These are phyloP conservation scores for Drosophila putrida DNA, from an alignment of 2,888 invertebrate species.

Conservation along the genomic window DNA sequence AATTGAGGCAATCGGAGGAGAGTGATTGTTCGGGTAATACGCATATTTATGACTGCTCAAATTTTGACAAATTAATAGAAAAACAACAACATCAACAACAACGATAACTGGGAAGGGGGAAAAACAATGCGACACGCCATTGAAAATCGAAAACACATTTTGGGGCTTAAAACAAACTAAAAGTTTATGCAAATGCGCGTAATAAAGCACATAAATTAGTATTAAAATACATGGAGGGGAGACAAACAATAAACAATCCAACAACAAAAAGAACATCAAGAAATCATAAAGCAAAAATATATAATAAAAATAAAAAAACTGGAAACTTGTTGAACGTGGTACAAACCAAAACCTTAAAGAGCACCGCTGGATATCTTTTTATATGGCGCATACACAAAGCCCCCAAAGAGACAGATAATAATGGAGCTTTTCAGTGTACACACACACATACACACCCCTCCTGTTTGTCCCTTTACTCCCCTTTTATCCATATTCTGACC, in stretches of 20 bases:
- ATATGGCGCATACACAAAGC: constrained; percentile 52
- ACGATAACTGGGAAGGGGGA: not conserved
- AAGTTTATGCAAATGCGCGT: constrained; percentile 70
- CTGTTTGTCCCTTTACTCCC: not conserved
- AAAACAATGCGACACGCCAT: constrained; percentile 56
- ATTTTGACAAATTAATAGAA: constrained; percentile 76
- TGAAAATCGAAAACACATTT: constrained; percentile 51
- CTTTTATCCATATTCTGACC: constrained; percentile 29
- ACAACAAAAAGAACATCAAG: constrained; percentile 6
- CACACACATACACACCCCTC: constrained; percentile 2
- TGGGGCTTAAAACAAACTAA: constrained; percentile 38
- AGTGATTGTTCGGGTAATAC: constrained; percentile 54
- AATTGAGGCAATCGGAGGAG: constrained; percentile 45
- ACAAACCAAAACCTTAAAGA: constrained; percentile 28
- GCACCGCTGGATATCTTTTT: constrained; percentile 66
- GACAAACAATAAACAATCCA: constrained; percentile 45
- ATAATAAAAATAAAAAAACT: constrained; percentile 14
- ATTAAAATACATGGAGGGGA: constrained; percentile 71
- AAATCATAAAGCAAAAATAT: constrained; percentile 38
- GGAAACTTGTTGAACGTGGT: constrained; percentile 67
- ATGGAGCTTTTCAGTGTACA: constrained; percentile 52
- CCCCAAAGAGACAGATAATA: constrained; percentile 57
- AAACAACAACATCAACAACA: constrained; percentile 31
- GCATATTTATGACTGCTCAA: constrained; percentile 66
- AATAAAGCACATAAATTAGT: constrained; percentile 81